Base-by-base conservation (phyloP, 1,140 invertebrate species). In the Polypedilum pembai region DNA sequence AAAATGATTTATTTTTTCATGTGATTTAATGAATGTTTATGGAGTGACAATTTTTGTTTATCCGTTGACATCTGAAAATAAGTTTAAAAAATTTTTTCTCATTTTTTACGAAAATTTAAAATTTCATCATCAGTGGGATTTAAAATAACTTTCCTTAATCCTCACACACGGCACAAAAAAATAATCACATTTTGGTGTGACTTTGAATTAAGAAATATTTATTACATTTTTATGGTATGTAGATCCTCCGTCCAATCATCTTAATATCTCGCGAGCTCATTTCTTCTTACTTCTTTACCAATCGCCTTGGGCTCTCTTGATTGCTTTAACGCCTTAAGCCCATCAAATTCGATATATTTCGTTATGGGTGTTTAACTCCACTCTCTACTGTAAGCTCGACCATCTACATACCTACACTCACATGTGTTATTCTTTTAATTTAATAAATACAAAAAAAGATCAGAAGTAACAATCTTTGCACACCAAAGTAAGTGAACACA, bases 281-380 rank as follows among this genome's bases (percentile, higher is more conserved):
- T 20, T 18, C 17, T 18, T 56, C 45, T 56, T n/a, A 12, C 45
- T 56, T 56, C 8, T n/a, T 56, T n/a, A 56, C 45, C n/a, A n/a
- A 56, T 56, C 24, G 24, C 15, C 45, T 56, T 56, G 45, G n/a
- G 12, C 45, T 56, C 12, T 56, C 45, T 21, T 69, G 65, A 69
- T 69, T 69, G 65, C 65, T 10, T 21, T 20, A 20, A 21, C 17
- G 65, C 17, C 20, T 69, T 69, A 69, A 69, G 65, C 65, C 65
- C 65, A 69, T 69, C 65, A 69, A 69, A 69, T 18, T 69, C 65
- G 65, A 69, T 69, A 69, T 69, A 56, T 56, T 56, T 69, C 65
- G 65, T 69, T 69, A 69, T 69, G 65, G 65, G 45, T 20, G 65
- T 69, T 69, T 69, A 69, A 69, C 17, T 69, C 65, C 8, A 2